phyloP scores from a whole-genome alignment of 2,113 vertebrate species.

The Apodemus sylvaticus region DNA sequence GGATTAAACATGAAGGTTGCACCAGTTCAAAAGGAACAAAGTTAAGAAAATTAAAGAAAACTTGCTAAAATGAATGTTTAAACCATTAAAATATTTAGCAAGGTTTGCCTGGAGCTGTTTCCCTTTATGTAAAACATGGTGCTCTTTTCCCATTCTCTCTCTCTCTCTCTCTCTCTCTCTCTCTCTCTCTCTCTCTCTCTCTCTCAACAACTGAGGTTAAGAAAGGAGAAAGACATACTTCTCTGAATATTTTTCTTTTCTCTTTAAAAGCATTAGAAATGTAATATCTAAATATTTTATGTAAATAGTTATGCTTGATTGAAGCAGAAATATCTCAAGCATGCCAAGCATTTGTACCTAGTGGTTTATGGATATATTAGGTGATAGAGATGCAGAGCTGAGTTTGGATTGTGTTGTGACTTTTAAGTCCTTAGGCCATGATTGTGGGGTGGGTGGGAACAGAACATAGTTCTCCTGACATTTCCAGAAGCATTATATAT shows the following conservation, averaged over 20 bases:
- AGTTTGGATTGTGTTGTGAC: conserved; percentile 6
- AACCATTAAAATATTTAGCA: conserved; percentile 89
- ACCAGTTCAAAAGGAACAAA: conserved; percentile 86
- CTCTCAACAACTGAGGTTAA: conserved; percentile 75
- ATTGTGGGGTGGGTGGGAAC: neutral
- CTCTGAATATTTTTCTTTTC: conserved; percentile 72
- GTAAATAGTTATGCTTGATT: conserved; percentile 65
- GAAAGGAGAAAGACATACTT: conserved; percentile 81
- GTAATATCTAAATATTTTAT: conserved; percentile 79
- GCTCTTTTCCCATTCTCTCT: conserved; percentile 62
- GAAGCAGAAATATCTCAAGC: conserved; percentile 37
- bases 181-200: neutral
- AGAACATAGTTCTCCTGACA: neutral
- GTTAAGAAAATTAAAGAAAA: conserved; percentile 90
- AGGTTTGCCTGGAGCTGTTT: conserved; percentile 83
- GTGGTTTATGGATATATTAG: neutral
- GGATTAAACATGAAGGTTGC: conserved; percentile 88
- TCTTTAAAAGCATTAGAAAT: conserved; percentile 83
- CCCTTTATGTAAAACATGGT: conserved; percentile 85
- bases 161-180: neutral
- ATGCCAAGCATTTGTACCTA: conserved; percentile 36
- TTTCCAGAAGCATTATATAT: neutral
- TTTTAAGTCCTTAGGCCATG: conserved; percentile 35
- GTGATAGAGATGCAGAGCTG: neutral
- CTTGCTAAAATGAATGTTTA: conserved; percentile 88